Conservation (phyloP, 2,113 vertebrate species). For the Hylia prasina region DNA sequence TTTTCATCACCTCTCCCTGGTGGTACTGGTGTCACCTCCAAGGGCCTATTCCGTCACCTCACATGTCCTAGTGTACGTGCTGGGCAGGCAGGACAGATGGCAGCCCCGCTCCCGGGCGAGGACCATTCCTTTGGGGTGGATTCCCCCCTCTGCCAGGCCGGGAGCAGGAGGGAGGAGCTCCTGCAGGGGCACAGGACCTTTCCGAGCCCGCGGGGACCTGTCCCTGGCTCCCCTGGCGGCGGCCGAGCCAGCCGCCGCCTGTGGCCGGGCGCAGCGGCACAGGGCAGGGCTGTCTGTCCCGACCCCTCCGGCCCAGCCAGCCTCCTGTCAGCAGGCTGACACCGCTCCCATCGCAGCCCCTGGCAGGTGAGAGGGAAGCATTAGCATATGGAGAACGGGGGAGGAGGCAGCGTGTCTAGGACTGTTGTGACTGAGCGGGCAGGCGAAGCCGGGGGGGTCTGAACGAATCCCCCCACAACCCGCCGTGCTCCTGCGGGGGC, state of each 20-base stretch:
- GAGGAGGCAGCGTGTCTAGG: neutral
- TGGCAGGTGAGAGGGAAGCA: constrained; percentile 11
- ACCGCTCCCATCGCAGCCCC: neutral
- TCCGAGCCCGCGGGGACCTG: rapidly evolving
- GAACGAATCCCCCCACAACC: neutral
- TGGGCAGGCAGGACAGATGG: neutral
- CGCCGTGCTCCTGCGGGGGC: neutral
- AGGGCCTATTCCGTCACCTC: neutral
- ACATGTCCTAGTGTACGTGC: rapidly evolving
- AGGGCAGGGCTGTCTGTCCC: neutral
- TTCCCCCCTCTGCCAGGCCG: neutral
- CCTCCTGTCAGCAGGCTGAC: neutral
- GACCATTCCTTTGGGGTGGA: neutral
- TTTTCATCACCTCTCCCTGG: neutral
- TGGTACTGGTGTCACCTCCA: no score
- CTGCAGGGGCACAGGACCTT: neutral
- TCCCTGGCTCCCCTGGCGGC: neutral
- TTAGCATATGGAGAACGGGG: neutral
- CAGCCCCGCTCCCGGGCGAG: rapidly evolving
- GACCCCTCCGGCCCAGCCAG: rapidly evolving
- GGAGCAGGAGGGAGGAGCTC: no score
- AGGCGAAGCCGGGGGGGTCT: neutral
- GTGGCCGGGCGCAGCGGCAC: neutral
- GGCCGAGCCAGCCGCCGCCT: no score
- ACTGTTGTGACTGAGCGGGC: neutral